These are phyloP conservation scores for Trimorus sp. DNA, from an alignment of 2,888 invertebrate genomes.

Conservation along the genomic window DNA sequence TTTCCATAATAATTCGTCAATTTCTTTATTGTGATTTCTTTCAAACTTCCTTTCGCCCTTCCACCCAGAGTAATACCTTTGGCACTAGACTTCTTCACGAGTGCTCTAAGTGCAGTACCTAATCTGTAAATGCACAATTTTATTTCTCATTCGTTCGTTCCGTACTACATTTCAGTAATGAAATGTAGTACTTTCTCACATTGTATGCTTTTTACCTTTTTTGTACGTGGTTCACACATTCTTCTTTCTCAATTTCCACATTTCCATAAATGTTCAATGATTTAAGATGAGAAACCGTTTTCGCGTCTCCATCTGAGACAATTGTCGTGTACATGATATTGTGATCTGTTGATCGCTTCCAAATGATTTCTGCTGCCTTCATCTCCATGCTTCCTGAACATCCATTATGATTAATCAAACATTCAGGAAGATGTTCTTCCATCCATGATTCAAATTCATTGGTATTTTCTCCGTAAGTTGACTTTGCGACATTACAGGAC, in stretches of 20 bases:
- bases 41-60: slow-evolving; percentile 9
- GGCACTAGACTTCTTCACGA: slow-evolving; percentile 1
- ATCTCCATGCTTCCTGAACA: slow-evolving; percentile 28
- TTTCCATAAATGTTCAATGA: slow-evolving; percentile 23
- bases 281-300: slow-evolving; percentile 21
- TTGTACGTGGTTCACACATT: slow-evolving; percentile 26
- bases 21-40: slow-evolving; percentile 11
- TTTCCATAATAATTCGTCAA: slow-evolving; percentile 20
- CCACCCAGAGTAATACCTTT: slow-evolving; percentile 16
- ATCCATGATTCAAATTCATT: slow-evolving; percentile 11
- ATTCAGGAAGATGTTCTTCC: slow-evolving; percentile 24
- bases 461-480: slow-evolving; percentile 5
- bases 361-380: slow-evolving; percentile 21
- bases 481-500: slow-evolving; percentile 7
- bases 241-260: slow-evolving; percentile 17
- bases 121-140: slow-evolving; percentile 1
- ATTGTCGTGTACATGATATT: slow-evolving; percentile 14
- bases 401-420: slow-evolving; percentile 18
- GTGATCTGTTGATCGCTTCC: slow-evolving; percentile 4
- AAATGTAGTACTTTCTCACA: too few relatives aligned
- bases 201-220: slow-evolving; percentile 5
- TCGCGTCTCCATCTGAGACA: slow-evolving; percentile 29
- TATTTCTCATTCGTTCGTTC: too few relatives aligned
- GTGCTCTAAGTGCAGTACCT: slow-evolving; percentile 9
- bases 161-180: not conserved